Percentiles rank a stretch among this genome's conserved stretches.
These are phyloP conservation scores for Setophaga petechia DNA, from an alignment of 2,113 vertebrate species.

Conservation along the genomic window DNA sequence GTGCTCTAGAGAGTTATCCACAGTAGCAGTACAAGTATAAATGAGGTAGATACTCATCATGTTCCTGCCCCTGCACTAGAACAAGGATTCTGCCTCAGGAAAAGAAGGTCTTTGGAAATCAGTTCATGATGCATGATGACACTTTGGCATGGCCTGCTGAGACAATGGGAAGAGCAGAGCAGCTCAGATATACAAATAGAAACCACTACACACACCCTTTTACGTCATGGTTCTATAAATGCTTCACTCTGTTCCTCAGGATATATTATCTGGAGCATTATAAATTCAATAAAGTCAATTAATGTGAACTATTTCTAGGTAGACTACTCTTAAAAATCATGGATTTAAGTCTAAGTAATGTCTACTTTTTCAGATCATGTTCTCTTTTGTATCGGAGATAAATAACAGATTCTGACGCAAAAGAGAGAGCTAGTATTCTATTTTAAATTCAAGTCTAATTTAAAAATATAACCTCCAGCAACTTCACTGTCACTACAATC, in stretches of 20 bases:
- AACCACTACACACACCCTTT: not conserved
- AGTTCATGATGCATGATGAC: not conserved
- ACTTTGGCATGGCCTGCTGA: not conserved
- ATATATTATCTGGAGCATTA: conserved; percentile 12
- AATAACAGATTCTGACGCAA: conserved; percentile 3
- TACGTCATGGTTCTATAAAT: conserved; percentile 19
- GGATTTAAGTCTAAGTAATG: conserved; percentile 18
- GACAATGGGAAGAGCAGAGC: not conserved
- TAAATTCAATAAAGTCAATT: conserved; percentile 47
- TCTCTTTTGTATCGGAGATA: not conserved
- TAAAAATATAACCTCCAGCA: conserved; percentile 28
- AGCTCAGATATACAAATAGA: not conserved
- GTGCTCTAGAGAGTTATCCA: not conserved
- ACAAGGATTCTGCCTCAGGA: not conserved
- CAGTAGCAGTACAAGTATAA: not conserved
- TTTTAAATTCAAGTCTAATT: conserved; percentile 31
- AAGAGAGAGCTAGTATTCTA: not conserved
- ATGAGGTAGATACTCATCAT: not conserved
- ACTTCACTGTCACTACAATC: conserved; percentile 6
- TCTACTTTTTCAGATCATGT: not conserved
- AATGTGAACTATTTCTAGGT: conserved; percentile 43
- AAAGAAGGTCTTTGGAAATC: not conserved
- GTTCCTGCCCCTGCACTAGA: not conserved
- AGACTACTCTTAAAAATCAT: conserved; percentile 1
- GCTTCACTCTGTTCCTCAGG: not conserved